A percentile compares a stretch with the other conserved stretches of the same genome.
These are phyloP conservation scores for Pedetes capensis DNA, from an alignment of 2,113 vertebrate species.

Conservation along the genomic window DNA sequence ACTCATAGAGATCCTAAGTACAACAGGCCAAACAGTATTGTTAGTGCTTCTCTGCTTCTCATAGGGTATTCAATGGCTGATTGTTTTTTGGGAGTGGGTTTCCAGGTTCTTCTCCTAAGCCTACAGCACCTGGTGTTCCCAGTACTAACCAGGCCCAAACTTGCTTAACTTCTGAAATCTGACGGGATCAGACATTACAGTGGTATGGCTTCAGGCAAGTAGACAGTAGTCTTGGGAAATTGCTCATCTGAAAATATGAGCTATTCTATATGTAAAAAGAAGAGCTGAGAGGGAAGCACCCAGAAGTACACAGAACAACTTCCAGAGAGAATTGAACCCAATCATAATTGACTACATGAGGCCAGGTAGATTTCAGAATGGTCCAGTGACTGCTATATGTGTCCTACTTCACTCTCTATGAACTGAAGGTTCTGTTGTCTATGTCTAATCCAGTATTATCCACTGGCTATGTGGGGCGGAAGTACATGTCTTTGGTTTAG, in stretches of 20 bases:
- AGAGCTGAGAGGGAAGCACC: neutral
- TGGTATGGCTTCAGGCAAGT: too few relatives aligned
- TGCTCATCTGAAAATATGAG: neutral
- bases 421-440: neutral
- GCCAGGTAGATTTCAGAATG: neutral
- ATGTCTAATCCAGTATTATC: neutral
- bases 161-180: too few relatives aligned
- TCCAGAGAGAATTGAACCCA: neutral
- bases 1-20: too few relatives aligned
- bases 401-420: neutral
- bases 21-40: too few relatives aligned
- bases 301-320: neutral
- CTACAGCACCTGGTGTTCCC: too few relatives aligned
- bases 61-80: too few relatives aligned
- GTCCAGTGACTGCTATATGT: neutral
- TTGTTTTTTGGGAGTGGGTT: too few relatives aligned
- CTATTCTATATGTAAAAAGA: neutral
- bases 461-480: neutral
- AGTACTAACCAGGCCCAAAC: too few relatives aligned
- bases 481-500: neutral
- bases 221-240: neutral
- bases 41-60: too few relatives aligned
- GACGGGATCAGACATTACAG: too few relatives aligned
- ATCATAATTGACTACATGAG: neutral
- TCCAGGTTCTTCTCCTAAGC: too few relatives aligned